phyloP scores from a whole-genome alignment of 1,140 invertebrate species.

The Drosophila cardini region DNA sequence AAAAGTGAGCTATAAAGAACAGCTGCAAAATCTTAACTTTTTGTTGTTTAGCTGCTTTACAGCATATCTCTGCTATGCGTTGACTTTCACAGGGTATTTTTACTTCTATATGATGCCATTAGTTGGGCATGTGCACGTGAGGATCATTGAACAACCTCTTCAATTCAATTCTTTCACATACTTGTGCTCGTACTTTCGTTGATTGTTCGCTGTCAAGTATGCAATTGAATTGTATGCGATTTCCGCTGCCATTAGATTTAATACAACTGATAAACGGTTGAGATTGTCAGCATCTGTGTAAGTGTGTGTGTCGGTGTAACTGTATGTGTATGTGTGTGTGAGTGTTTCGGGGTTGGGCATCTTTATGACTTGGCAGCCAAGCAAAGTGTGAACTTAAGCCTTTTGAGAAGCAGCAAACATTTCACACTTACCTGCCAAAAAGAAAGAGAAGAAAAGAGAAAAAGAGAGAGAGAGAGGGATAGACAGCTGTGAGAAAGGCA shows the following conservation, averaged over 20 bases:
- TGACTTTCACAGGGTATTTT: neutral
- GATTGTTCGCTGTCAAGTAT: constrained; percentile 52
- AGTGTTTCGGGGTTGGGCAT: constrained; percentile 21
- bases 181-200: constrained; percentile 38
- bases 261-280: constrained; percentile 68
- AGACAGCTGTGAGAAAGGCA: constrained; percentile 44
- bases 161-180: constrained; percentile 11
- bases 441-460: constrained; percentile 7
- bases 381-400: constrained; percentile 57
- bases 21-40: no score
- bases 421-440: constrained; percentile 61
- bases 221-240: constrained; percentile 78
- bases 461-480: constrained; percentile 30
- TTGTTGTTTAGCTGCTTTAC: no score
- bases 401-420: constrained; percentile 24
- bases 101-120: neutral
- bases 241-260: constrained; percentile 71
- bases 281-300: constrained; percentile 1
- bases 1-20: no score
- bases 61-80: no score
- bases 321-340: constrained; percentile 19
- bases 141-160: constrained; percentile 6
- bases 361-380: constrained; percentile 58
- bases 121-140: neutral
- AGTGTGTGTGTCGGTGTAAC: neutral